A percentile compares a stretch with the other conserved stretches of the same genome.
phyloP scores from a whole-genome alignment of 2,113 vertebrate genomes.

The Ictalurus furcatus region DNA sequence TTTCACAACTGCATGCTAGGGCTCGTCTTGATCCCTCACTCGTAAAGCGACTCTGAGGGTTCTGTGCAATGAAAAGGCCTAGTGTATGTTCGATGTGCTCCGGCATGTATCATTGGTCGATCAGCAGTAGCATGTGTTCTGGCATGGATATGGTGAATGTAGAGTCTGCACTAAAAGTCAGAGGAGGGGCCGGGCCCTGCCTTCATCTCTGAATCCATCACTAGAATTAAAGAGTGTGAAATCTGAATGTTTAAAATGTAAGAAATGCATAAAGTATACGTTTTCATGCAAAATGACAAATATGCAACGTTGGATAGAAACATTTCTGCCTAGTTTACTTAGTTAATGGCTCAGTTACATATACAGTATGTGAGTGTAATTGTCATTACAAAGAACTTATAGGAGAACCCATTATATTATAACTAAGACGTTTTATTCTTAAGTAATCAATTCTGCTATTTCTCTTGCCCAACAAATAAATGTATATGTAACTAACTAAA shows the following conservation, averaged over 20 bases:
- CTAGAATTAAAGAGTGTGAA: not conserved
- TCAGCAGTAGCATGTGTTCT: constrained; percentile 56
- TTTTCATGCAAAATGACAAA: not conserved
- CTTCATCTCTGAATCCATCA: not conserved
- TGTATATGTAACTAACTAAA: not conserved
- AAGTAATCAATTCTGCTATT: not conserved
- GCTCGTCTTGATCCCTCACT: not conserved
- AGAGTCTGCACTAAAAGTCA: constrained; percentile 67
- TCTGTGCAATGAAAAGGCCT: constrained; percentile 42
- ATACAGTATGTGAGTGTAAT: not conserved
- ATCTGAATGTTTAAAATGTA: not conserved
- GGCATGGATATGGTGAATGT: constrained; percentile 73
- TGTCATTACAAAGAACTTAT: not conserved
- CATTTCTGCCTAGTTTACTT: not conserved
- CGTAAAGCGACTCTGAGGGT: not conserved
- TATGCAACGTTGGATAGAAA: not conserved
- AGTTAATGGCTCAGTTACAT: not conserved
- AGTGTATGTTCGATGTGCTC: constrained; percentile 47
- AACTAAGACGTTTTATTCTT: not conserved
- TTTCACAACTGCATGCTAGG: constrained; percentile 27
- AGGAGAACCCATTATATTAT: not conserved
- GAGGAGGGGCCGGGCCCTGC: constrained; percentile 41
- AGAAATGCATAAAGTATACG: not conserved
- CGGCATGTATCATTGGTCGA: constrained; percentile 22
- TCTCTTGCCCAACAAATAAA: not conserved